phyloP scores from a whole-genome alignment of 2,888 invertebrate genomes.

The Tanytarsus gracilentus region DNA sequence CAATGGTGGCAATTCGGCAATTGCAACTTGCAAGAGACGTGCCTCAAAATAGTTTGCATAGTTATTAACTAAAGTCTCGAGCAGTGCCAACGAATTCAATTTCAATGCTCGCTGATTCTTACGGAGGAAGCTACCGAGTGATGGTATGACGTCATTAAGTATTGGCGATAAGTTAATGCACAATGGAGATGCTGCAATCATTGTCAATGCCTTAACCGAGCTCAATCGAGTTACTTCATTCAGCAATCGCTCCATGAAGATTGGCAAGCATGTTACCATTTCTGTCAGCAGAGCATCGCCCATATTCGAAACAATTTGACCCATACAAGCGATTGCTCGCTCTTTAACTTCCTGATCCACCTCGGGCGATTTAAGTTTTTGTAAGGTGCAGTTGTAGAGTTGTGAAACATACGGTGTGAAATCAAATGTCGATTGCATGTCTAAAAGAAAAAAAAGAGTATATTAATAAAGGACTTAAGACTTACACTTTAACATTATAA shows the following conservation, averaged over 20 bases:
- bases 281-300: conserved; percentile 77
- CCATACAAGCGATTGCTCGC: conserved; percentile 93
- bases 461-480: background rate
- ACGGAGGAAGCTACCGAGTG: conserved; percentile 84
- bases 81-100: conserved; percentile 75
- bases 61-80: conserved; percentile 84
- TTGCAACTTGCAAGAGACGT: conserved; percentile 60
- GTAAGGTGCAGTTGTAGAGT: conserved; percentile 76
- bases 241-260: conserved; percentile 87
- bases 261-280: conserved; percentile 77
- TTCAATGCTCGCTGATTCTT: conserved; percentile 96
- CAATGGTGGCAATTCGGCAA: conserved; percentile 81
- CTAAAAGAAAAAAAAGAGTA: conserved; percentile 31
- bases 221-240: conserved; percentile 97
- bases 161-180: conserved; percentile 75
- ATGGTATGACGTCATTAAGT: conserved; percentile 79
- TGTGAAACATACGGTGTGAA: conserved; percentile 68
- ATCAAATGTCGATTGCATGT: conserved; percentile 52
- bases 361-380: conserved; percentile 84
- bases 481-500: background rate
- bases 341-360: conserved; percentile 99
- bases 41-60: conserved; percentile 59
- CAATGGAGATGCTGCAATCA: conserved; percentile 84
- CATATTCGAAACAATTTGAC: conserved; percentile 85
- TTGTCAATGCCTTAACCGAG: conserved; percentile 90